Conservation (phyloP, 2,797 vertebrate genomes). For the Leptatherina wallacei region DNA sequence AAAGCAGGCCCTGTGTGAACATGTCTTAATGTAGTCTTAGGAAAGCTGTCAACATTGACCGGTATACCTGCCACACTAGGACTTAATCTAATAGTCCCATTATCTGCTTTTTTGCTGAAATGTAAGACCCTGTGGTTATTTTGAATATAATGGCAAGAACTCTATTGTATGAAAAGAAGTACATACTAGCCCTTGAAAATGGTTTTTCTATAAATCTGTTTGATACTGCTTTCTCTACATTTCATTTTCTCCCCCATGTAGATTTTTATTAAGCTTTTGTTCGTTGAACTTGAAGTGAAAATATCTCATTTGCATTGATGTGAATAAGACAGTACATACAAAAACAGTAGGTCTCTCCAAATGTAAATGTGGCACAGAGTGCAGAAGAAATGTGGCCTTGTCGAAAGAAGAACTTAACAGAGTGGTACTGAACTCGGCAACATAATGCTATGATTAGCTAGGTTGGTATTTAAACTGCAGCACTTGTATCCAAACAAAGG, state of each 20-base stretch:
- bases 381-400: conserved; percentile 14
- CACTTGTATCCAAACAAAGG: conserved; percentile 3
- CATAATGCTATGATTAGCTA: conserved; percentile 1
- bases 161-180: conserved; percentile 16
- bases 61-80: conserved; percentile 8
- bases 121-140: conserved; percentile 16
- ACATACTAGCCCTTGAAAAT: conserved; percentile 26
- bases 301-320: conserved; percentile 48
- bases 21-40: too few species aligned
- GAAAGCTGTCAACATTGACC: conserved; percentile 14
- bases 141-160: conserved; percentile 19
- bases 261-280: conserved; percentile 42
- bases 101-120: conserved; percentile 23
- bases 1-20: not conserved
- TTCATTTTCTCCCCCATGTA: conserved; percentile 40
- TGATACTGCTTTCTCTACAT: conserved; percentile 45
- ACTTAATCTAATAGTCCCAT: conserved; percentile 10
- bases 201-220: conserved; percentile 35
- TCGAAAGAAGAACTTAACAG: conserved; percentile 18
- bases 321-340: conserved; percentile 30
- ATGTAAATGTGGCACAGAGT: conserved; percentile 1
- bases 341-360: conserved; percentile 2
- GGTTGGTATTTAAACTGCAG: not conserved
- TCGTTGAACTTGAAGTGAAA: conserved; percentile 33
- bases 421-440: not conserved